These are phyloP conservation scores for Dissostichus mawsoni DNA, from an alignment of 2,113 vertebrate species.

Conservation along the genomic window DNA sequence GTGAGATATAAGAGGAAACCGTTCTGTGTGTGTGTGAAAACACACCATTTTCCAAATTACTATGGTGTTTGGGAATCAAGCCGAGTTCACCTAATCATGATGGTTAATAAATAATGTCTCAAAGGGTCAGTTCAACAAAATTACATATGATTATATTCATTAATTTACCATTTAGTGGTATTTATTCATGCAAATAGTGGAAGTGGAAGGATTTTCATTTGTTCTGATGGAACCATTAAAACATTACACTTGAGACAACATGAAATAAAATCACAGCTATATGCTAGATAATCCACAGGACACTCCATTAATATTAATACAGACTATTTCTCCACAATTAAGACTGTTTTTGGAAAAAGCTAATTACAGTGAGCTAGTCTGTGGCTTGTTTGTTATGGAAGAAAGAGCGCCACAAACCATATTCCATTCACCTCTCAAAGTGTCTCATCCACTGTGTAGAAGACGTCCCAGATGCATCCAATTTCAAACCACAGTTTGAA, in stretches of 20 bases:
- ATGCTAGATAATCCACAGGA: background rate
- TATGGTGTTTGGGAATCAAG: background rate
- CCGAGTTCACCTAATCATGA: background rate
- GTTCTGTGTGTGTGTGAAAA: conserved; percentile 22
- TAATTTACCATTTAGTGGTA: background rate
- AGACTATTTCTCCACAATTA: background rate
- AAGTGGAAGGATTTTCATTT: background rate
- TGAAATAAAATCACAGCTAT: too few species aligned
- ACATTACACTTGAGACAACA: too few species aligned
- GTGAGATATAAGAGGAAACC: conserved; percentile 20
- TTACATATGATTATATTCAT: background rate
- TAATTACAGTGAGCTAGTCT: background rate
- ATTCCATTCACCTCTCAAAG: background rate
- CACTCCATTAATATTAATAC: background rate
- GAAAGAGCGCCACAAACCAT: background rate
- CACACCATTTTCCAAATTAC: background rate
- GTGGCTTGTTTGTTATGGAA: background rate
- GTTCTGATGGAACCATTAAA: background rate
- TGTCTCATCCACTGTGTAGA: background rate
- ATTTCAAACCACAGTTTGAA: background rate
- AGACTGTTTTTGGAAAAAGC: background rate
- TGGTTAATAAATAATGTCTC: conserved; percentile 15
- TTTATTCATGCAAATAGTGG: background rate
- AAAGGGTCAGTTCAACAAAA: background rate
- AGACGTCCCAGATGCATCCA: background rate